phyloP scores from a whole-genome alignment of 1,140 invertebrate species.

The Sitobion miscanthi region DNA sequence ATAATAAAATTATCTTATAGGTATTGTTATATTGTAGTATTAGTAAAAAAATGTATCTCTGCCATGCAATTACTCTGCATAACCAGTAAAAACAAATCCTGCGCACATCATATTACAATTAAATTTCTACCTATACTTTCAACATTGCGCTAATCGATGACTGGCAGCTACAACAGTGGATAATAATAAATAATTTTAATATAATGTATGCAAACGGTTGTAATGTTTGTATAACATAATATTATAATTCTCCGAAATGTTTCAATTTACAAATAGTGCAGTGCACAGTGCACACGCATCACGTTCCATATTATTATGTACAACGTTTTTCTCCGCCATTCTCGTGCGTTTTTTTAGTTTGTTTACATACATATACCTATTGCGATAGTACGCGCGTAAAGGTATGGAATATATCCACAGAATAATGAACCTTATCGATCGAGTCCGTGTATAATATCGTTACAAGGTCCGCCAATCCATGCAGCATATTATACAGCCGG shows the following conservation, averaged over 20 bases:
- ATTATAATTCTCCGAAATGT: not conserved
- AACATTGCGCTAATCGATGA: not conserved
- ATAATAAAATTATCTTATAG: no score
- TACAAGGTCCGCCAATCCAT: not conserved
- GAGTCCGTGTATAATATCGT: conserved; percentile 29
- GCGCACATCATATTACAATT: not conserved
- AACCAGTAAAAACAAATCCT: no score
- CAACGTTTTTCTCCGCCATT: not conserved
- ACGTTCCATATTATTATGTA: not conserved
- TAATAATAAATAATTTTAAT: no score
- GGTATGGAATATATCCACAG: not conserved
- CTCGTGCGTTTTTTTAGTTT: not conserved
- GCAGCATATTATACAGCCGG: no score
- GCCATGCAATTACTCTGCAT: no score
- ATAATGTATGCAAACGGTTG: not conserved
- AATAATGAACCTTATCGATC: conserved; percentile 40
- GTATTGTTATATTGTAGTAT: no score
- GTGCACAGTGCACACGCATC: no score
- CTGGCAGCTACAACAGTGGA: not conserved
- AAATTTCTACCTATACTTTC: no score
- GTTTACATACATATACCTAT: not conserved
- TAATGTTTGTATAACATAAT: not conserved
- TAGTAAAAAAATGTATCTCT: no score
- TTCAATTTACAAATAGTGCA: not conserved
- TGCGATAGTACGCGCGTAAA: not conserved